These are phyloP conservation scores for Sterna hirundo DNA, from an alignment of 2,113 vertebrate genomes.

Conservation along the genomic window DNA sequence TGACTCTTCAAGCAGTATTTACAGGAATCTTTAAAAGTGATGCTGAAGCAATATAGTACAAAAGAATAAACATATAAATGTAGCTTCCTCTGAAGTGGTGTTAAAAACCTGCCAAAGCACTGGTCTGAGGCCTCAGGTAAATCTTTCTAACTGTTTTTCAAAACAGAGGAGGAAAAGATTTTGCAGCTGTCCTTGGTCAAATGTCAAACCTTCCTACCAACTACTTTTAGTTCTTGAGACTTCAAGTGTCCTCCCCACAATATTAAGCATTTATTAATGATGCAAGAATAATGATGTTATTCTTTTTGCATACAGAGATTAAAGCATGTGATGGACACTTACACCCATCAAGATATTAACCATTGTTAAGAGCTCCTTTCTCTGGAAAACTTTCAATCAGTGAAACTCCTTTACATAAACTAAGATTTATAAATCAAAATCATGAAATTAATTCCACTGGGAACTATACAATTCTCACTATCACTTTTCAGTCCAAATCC, in stretches of 20 bases:
- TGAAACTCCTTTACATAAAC: not conserved
- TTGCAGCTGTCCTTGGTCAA: not conserved
- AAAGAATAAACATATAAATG: not conserved
- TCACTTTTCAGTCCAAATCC: not conserved
- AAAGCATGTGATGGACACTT: rapidly evolving
- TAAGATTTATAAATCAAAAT: not conserved
- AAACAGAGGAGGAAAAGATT: not conserved
- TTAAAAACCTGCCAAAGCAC: not conserved
- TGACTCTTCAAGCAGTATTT: not conserved
- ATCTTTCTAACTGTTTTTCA: not conserved
- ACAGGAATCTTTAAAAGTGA: not conserved
- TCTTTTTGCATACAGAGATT: not conserved
- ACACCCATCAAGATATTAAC: not conserved
- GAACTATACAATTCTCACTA: not conserved
- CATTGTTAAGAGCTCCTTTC: not conserved
- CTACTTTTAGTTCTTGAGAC: not conserved
- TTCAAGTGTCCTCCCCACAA: not conserved
- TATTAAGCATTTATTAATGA: not conserved
- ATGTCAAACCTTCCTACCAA: not conserved
- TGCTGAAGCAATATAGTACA: not conserved
- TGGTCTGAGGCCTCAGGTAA: not conserved
- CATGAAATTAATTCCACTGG: not conserved
- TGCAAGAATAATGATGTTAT: not conserved
- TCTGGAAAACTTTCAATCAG: not conserved
- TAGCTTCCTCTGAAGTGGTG: not conserved